Evolutionary conservation across 2,797 vertebrate genomes (phyloP), one percentile per base, ranked within the genome.

Genomic region (Malurus splendens): DNA sequence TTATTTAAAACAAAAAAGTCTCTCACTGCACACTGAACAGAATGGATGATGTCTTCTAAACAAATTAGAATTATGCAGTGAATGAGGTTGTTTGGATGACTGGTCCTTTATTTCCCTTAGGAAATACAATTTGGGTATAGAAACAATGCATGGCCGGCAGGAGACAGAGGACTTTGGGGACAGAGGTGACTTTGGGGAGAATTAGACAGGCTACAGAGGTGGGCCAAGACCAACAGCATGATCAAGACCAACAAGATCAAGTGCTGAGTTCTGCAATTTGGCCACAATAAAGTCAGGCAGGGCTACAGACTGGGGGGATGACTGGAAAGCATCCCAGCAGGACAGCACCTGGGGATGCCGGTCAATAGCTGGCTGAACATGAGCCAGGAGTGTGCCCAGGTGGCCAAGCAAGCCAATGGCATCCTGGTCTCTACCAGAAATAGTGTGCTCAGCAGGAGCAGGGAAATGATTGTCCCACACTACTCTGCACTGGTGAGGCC

Each of bases 71-170:
- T 65, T 65, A 55, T 7, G 8, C 18, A 55, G 24, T 39, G 44
- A 87, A 68, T 62, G 15, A 85, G 3, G 3, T 44, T 86, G 8
- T 56, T 81, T 72, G 19, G 11, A 70, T 1, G 9, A 48, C 62
- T 61, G 1, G 2, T 28, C 33, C 13, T 73, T 78, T 52, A 24
- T 60, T 85, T 90, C 41, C 61, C 36, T 36, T 48, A 68, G 38
- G 75, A 89, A 59, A 55, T 36, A 7, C 27, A 86, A 36, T 14
- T 15, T 55, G 25, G 83, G 3, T 7, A 10, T 6, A 67, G 41
- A 75, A 77, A 30, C 0, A 2, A 70, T 1, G 0, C n/a, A n/a
- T 3, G 6, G 1, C 8, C 5, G 32, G 18, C 14, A 55, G 41
- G 24, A 87, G 39, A 50, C 78, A 50, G 44, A 73, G 45, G 32